Evolutionary conservation across 2,888 invertebrate genomes (phyloP).

Genomic region (Aspidapion aeneum): DNA sequence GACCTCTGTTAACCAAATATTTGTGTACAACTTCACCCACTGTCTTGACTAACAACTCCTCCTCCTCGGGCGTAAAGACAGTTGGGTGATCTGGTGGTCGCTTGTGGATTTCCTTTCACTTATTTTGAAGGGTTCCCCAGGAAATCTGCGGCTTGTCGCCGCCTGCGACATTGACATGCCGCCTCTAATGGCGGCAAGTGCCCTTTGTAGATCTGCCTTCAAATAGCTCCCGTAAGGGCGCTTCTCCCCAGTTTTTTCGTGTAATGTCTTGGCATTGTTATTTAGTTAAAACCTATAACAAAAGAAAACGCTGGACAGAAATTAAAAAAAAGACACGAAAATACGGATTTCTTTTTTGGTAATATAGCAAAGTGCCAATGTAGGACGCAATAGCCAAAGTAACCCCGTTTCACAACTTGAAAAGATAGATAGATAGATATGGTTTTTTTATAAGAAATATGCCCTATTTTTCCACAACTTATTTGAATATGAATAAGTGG

Average conservation of each 20-base stretch:
- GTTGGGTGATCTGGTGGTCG: not conserved
- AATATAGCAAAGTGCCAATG: not conserved
- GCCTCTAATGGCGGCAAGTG: constrained; percentile 3
- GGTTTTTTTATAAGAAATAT: no score
- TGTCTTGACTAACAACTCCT: not conserved
- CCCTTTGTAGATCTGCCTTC: constrained; percentile 1
- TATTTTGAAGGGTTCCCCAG: not conserved
- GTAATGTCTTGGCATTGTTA: not conserved
- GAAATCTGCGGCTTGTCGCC: not conserved
- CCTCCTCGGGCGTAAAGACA: not conserved
- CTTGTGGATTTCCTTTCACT: not conserved
- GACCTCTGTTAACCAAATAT: constrained; percentile 6
- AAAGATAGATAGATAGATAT: no score
- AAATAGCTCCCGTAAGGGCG: not conserved
- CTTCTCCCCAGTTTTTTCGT: not conserved
- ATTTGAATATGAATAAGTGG: no score
- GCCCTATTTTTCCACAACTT: no score
- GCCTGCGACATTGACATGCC: not conserved
- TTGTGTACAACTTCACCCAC: constrained; percentile 6
- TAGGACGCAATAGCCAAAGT: no score
- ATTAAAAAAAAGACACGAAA: not conserved
- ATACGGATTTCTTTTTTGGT: not conserved
- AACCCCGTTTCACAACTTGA: no score
- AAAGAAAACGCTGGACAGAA: not conserved
- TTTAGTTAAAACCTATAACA: not conserved